Evolutionary conservation across 1,140 invertebrate genomes (phyloP).

Genomic region (Akabosia matsudoensis): DNA sequence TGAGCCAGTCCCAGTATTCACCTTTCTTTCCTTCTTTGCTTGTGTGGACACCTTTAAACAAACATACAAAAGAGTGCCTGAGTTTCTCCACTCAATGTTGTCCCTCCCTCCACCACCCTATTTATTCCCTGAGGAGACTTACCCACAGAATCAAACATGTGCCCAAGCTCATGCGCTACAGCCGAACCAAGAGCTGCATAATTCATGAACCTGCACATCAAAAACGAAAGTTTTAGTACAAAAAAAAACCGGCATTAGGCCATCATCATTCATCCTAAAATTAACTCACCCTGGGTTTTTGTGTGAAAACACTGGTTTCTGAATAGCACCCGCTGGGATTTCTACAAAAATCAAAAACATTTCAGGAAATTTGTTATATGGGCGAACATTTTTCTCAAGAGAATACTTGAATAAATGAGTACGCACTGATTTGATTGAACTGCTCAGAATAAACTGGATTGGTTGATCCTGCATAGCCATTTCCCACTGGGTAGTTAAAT

Average conservation of each 20-base stretch:
- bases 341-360: not conserved
- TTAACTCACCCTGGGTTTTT: not conserved
- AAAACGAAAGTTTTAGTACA: too few species aligned
- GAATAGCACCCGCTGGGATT: constrained; percentile 12
- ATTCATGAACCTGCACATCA: constrained; percentile 9
- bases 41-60: not conserved
- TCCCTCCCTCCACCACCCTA: not conserved
- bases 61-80: not conserved
- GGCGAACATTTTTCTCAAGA: not conserved
- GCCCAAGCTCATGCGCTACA: not conserved
- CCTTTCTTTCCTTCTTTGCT: constrained; percentile 5
- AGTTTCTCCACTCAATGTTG: not conserved
- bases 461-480: constrained; percentile 5
- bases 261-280: not conserved
- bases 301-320: constrained; percentile 10
- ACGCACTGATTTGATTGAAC: constrained; percentile 10
- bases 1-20: constrained; percentile 13
- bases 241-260: too few species aligned
- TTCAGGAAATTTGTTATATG: not conserved
- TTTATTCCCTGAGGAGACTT: not conserved
- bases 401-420: not conserved
- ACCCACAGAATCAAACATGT: not conserved
- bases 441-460: constrained; percentile 1
- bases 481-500: not conserved
- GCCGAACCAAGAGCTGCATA: not conserved